Conservation (phyloP, 2,113 vertebrate genomes). For the Crotalus helleri region DNA sequence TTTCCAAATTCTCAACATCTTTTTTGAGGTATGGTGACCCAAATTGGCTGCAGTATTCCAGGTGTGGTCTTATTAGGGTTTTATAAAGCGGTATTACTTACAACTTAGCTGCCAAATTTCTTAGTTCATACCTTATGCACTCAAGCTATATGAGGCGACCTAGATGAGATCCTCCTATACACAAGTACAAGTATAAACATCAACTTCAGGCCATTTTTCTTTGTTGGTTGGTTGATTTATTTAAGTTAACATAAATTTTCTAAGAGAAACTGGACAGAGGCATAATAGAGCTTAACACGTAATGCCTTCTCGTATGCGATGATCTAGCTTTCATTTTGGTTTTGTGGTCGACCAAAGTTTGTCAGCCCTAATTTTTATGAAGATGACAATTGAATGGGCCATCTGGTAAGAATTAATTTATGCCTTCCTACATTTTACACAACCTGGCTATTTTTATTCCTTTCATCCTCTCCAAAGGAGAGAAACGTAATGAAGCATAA, state of each 20-base stretch:
- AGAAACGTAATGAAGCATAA: constrained; percentile 71
- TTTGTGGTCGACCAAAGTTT: constrained; percentile 34
- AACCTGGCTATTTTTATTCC: constrained; percentile 75
- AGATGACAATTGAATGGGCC: constrained; percentile 63
- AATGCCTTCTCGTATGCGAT: background rate
- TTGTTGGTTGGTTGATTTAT: background rate
- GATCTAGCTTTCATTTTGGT: constrained; percentile 15
- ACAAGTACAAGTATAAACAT: background rate
- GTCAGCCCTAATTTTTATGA: constrained; percentile 53
- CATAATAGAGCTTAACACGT: background rate
- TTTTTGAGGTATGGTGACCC: no score
- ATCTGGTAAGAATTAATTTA: constrained; percentile 72
- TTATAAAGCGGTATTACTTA: background rate
- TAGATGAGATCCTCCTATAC: background rate
- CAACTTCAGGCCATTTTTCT: background rate
- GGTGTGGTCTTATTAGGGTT: no score
- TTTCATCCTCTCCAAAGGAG: constrained; percentile 72
- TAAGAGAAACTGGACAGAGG: background rate
- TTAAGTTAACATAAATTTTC: background rate
- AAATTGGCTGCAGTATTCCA: no score
- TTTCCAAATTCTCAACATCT: no score
- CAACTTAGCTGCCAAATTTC: background rate
- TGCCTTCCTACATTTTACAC: constrained; percentile 71
- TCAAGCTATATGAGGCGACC: background rate
- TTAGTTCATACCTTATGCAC: background rate